Evolutionary conservation across 2,888 invertebrate species (phyloP), one percentile per base, ranked within the genome.

Genomic region (Eremobia ochroleuca): DNA sequence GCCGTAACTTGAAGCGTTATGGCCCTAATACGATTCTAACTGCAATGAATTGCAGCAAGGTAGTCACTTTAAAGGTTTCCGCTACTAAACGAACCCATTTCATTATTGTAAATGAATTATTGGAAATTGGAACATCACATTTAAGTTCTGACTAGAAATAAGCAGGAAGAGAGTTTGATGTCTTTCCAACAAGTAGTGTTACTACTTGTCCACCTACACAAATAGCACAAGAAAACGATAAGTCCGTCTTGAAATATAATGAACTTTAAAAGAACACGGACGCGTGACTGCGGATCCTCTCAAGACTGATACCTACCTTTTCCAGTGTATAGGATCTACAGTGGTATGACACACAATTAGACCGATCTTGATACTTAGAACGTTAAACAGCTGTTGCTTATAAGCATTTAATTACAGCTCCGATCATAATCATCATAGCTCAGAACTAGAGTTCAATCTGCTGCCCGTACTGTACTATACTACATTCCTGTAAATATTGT

Each of bases 21-120:
- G n/a, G 11, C 68, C 28, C 37, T 65, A 71, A 70, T 49, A 46
- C 21, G 8, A 65, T 65, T 71, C 64, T 34, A 18, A 61, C 37
- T 82, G 46, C 46, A 82, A n/a, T 40, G 5, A 61, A 72, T 49
- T 81, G 40, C 28, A 72, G 43, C 46, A 59, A 62, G 15, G 13
- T 18, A 40, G 40, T 18, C 13, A 73, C 52, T 46, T 83, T 55
- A 81, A 69, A 81, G 72, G 37, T 18, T 65, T 81, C 59, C 79
- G 46, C 18, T n/a, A 5, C 62, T 31, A 40, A 43, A 49, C 28
- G 5, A 59, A 65, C n/a, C 5, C 3, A 34, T 43, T 49, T 8
- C 6, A 15, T 68, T 64, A 31, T 49, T 68, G 40, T 18, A 65
- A 55, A 79, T 68, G 0, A 58, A 43, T 65, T 4, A 52, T 52